Evolutionary conservation across 1,140 invertebrate genomes (phyloP).

Genomic region (Portunus trituberculatus): DNA sequence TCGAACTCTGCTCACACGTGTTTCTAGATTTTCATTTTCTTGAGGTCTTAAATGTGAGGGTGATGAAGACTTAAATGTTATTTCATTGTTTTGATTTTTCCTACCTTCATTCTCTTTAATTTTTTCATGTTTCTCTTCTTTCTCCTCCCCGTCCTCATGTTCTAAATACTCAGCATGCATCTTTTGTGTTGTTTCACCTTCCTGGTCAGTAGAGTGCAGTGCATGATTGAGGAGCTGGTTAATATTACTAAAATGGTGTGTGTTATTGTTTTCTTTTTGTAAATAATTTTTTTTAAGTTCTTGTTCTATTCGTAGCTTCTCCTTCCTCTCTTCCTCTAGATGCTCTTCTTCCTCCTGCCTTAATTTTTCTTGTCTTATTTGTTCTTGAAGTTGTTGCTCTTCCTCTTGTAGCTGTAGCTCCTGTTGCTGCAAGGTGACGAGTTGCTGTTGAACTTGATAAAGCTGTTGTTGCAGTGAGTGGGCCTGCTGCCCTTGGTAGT

Average conservation of each 20-base stretch:
- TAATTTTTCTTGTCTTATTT: neutral
- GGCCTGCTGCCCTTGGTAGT: constrained; percentile 41
- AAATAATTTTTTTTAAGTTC: constrained; percentile 5
- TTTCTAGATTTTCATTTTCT: constrained; percentile 17
- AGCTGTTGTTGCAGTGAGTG: constrained; percentile 39
- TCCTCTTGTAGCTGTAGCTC: constrained; percentile 42
- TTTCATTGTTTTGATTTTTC: neutral
- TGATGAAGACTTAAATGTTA: neutral
- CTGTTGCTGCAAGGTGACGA: constrained; percentile 25
- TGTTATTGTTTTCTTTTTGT: neutral
- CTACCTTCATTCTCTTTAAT: neutral
- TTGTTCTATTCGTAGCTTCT: constrained; percentile 9
- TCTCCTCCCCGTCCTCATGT: neutral
- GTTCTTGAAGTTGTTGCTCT: constrained; percentile 15
- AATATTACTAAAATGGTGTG: constrained; percentile 48
- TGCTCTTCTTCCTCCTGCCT: neutral
- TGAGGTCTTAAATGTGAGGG: neutral
- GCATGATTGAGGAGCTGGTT: constrained; percentile 55
- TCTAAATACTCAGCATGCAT: neutral
- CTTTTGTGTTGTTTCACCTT: constrained; percentile 1
- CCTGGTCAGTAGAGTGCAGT: neutral
- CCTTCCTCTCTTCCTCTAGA: constrained; percentile 33
- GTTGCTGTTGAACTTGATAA: constrained; percentile 44
- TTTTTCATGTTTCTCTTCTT: constrained; percentile 10
- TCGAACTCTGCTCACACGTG: constrained; percentile 33